Evolutionary conservation across 2,888 invertebrate species (phyloP), one percentile per base, ranked within the genome.

Genomic region (Selenia dentaria): DNA sequence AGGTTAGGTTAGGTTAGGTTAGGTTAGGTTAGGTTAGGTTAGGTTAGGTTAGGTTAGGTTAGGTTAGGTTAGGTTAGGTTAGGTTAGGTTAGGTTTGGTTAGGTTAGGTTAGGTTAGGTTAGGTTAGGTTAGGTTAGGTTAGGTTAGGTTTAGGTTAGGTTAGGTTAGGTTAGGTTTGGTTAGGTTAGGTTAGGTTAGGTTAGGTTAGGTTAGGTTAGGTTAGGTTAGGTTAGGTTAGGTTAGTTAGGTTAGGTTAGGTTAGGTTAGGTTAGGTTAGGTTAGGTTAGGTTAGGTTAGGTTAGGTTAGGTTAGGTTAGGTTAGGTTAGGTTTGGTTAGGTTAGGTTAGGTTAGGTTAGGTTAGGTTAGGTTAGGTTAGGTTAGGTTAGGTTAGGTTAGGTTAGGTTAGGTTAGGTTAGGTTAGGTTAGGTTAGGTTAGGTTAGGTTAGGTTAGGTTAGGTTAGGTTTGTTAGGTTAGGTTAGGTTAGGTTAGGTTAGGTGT

Each of bases 331-430:
- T 2, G 20, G 20, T 22, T 22, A 53, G 53, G 49, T 53, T 46
- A 53, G 54, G 51, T 54, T 51, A 57, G 54, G 50, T 54, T 50
- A 54, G 54, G 50, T 50, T 50, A 54, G 54, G 50, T 54, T 50
- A 54, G 54, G 51, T 51, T 48, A 51, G 54, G 51, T 54, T 51
- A 51, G 51, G 51, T 46, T 46, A 53, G 46, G 49, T 51, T 48
- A 54, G 54, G 47, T 28, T 27, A 46, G 39, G 46, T 40, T 39
- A 42, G 34, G 53, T 53, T 53, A 49, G 53, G 49, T 53, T 53
- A 53, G 53, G 53, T 54, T 50, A 50, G 54, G 50, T 54, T 54
- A 54, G 54, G 54, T 54, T 54, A 50, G 54, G 50, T 54, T 54
- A 54, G 54, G 54, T 54, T 54, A 54, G 54, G 51, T 51, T 51